Percentiles rank a stretch among this genome's conserved stretches.
Evolutionary conservation across 2,888 invertebrate genomes (phyloP).

Genomic region (Heteromyza rotundicornis): DNA sequence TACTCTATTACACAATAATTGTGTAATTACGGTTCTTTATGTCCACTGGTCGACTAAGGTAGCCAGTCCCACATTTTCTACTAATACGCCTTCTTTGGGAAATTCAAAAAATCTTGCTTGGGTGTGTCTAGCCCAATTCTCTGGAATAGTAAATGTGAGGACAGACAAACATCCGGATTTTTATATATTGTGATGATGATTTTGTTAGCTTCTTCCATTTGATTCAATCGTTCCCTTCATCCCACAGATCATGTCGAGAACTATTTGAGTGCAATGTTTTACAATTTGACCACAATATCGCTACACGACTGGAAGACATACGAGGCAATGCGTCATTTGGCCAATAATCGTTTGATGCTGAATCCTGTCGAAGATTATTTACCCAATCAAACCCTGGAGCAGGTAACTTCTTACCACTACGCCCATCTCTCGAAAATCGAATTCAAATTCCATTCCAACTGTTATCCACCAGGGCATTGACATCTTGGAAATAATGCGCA

Average conservation of each 20-base stretch:
- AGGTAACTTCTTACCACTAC: constrained; percentile 63
- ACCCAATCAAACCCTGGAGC: constrained; percentile 95
- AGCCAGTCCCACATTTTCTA: too few relatives aligned
- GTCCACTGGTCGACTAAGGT: too few relatives aligned
- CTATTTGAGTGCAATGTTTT: constrained; percentile 93
- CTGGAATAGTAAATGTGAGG: not conserved
- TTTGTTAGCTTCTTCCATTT: not conserved
- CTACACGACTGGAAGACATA: constrained; percentile 98
- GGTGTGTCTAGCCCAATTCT: too few relatives aligned
- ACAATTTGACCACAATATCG: constrained; percentile 96
- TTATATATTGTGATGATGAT: not conserved
- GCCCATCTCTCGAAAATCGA: not conserved
- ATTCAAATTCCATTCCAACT: not conserved
- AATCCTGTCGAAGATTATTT: constrained; percentile 89
- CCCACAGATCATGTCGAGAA: constrained; percentile 78
- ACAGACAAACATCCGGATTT: not conserved
- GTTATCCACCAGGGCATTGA: constrained; percentile 75
- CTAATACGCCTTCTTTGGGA: too few relatives aligned
- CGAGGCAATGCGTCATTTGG: constrained; percentile 94
- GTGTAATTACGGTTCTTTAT: too few relatives aligned
- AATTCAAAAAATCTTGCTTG: not conserved
- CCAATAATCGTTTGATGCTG: constrained; percentile 80
- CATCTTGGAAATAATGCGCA: constrained; percentile 95
- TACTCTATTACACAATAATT: too few relatives aligned
- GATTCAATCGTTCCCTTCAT: constrained; percentile 30